Conservation (phyloP, 1,140 invertebrate species). For the Cecropterus lyciades region DNA sequence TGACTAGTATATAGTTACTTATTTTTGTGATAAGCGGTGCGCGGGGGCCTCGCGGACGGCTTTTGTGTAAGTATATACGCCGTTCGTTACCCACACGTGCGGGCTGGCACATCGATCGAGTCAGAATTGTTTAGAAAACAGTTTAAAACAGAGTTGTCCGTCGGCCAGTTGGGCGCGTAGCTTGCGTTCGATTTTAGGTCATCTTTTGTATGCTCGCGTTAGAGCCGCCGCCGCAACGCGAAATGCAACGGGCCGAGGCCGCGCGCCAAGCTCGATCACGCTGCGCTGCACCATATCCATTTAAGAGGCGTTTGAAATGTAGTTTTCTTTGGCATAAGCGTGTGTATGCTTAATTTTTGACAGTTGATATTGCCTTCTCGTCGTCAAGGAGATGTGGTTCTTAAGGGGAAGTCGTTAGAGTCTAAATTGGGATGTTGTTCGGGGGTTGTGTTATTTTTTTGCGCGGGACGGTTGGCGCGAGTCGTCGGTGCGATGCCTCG, state of each 20-base stretch:
- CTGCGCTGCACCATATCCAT: slow-evolving; percentile 74
- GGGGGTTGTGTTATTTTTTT: slow-evolving; percentile 74
- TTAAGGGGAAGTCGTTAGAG: slow-evolving; percentile 63
- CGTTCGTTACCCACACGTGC: slow-evolving; percentile 52
- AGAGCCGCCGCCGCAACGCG: slow-evolving; percentile 65
- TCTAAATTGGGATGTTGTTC: slow-evolving; percentile 61
- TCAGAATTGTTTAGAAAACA: slow-evolving; percentile 75
- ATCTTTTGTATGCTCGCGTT: slow-evolving; percentile 80
- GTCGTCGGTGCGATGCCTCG: slow-evolving; percentile 56
- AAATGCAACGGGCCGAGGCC: slow-evolving; percentile 81
- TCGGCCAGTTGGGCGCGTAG: slow-evolving; percentile 62
- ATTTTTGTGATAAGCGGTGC: slow-evolving; percentile 84
- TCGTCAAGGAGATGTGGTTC: slow-evolving; percentile 65
- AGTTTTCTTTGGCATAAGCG: slow-evolving; percentile 78
- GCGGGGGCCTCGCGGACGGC: slow-evolving; percentile 76
- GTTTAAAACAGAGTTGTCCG: slow-evolving; percentile 65
- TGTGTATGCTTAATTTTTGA: slow-evolving; percentile 83
- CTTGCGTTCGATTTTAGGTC: slow-evolving; percentile 80
- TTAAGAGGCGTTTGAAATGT: slow-evolving; percentile 78
- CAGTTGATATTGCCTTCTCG: slow-evolving; percentile 76
- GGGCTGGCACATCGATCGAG: slow-evolving; percentile 53
- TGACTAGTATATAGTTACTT: slow-evolving; percentile 84
- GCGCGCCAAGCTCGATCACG: slow-evolving; percentile 69
- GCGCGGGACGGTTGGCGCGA: slow-evolving; percentile 80
- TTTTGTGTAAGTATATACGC: slow-evolving; percentile 78